Evolutionary conservation across 1,140 invertebrate genomes (phyloP).

Genomic region (Diachasmimorpha longicaudata): DNA sequence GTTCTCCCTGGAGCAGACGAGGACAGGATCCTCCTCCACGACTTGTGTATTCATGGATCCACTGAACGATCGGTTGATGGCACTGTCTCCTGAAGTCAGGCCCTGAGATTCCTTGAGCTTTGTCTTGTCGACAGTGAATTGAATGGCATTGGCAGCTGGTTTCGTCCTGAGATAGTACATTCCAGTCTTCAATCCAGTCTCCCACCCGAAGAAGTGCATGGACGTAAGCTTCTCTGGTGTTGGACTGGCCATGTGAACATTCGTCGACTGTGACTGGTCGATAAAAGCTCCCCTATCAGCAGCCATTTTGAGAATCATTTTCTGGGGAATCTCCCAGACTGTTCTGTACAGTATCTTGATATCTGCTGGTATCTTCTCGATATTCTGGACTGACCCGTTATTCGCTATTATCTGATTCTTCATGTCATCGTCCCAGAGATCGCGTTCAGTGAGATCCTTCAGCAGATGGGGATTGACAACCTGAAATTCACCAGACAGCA

Average conservation of each 20-base stretch:
- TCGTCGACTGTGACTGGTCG: conserved; percentile 77
- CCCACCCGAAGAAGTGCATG: conserved; percentile 81
- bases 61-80: background rate
- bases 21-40: conserved; percentile 72
- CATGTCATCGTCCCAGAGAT: conserved; percentile 96
- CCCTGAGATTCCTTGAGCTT: background rate
- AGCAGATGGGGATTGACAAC: conserved; percentile 97
- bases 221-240: conserved; percentile 73
- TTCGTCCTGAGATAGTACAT: conserved; percentile 79
- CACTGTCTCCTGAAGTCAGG: background rate
- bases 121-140: conserved; percentile 27
- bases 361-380: conserved; percentile 80
- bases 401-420: conserved; percentile 92
- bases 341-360: conserved; percentile 75
- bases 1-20: conserved; percentile 86
- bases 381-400: conserved; percentile 92
- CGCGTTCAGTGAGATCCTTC: conserved; percentile 88
- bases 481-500: conserved; percentile 89
- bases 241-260: conserved; percentile 74
- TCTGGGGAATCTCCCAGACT: conserved; percentile 80
- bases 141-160: conserved; percentile 46
- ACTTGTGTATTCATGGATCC: background rate
- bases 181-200: conserved; percentile 76
- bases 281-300: conserved; percentile 77
- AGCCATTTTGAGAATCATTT: conserved; percentile 74